A percentile compares a stretch with the other conserved stretches of the same genome.
Conservation (phyloP, 2,113 vertebrate genomes). For the Gymnobelideus leadbeateri region DNA sequence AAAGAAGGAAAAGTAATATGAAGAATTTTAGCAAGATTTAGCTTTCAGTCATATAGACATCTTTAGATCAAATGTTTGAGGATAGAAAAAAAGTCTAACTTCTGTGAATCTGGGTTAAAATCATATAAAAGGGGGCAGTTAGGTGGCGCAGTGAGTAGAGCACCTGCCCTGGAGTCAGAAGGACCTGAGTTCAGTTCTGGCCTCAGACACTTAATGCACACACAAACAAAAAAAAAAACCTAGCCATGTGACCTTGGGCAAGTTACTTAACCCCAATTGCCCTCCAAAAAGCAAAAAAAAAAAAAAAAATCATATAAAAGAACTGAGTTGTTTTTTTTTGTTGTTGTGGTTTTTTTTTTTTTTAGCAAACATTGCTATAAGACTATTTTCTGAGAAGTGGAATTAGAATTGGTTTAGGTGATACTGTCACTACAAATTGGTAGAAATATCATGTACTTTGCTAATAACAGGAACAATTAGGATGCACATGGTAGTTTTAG, state of each 20-base stretch:
- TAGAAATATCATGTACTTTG: neutral
- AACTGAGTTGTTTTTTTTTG: no score
- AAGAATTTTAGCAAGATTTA: slow-evolving; percentile 41
- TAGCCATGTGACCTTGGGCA: no score
- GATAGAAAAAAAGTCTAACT: slow-evolving; percentile 32
- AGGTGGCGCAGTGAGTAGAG: no score
- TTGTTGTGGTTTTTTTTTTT: no score
- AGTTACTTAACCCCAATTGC: no score
- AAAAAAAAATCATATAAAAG: no score
- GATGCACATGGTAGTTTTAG: neutral
- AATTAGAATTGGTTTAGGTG: slow-evolving; percentile 27
- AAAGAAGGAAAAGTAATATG: neutral
- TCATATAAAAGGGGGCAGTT: no score
- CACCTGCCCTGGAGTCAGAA: no score
- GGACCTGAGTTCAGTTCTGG: no score
- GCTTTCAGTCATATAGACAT: slow-evolving; percentile 8
- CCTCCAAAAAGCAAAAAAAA: no score
- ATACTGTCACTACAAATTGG: neutral
- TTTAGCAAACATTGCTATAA: slow-evolving; percentile 27
- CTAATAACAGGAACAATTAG: neutral
- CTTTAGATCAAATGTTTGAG: neutral
- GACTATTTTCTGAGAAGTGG: slow-evolving; percentile 24
- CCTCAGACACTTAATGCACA: no score
- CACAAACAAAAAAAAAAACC: no score
- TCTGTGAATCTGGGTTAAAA: slow-evolving; percentile 32